phyloP scores from a whole-genome alignment of 1,140 invertebrate genomes.

The Eurytemora carolleeae region DNA sequence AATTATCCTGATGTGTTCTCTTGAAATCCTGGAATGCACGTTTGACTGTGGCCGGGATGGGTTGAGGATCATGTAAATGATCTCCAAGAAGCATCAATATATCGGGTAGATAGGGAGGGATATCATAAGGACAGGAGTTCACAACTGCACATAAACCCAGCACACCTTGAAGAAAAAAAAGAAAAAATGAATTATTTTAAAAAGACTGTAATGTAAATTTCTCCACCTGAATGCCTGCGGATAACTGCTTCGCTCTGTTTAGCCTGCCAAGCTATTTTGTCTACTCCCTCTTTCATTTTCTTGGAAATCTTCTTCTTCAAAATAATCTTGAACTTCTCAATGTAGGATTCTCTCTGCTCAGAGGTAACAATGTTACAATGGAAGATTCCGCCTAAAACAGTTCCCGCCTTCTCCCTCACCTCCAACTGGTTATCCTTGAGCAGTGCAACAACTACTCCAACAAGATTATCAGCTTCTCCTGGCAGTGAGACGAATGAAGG shows the following conservation, averaged over 20 bases:
- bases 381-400: constrained; percentile 60
- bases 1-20: constrained; percentile 75
- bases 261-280: not conserved
- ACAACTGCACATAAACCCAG: constrained; percentile 73
- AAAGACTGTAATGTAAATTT: not conserved
- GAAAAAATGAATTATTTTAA: not conserved
- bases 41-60: constrained; percentile 51
- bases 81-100: constrained; percentile 54
- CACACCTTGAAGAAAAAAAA: constrained; percentile 34
- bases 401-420: constrained; percentile 54
- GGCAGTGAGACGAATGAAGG: constrained; percentile 20
- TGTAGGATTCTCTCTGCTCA: constrained; percentile 26
- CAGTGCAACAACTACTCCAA: constrained; percentile 38
- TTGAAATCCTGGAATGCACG: constrained; percentile 59
- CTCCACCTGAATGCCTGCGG: not conserved
- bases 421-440: constrained; percentile 48
- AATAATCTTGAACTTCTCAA: constrained; percentile 22
- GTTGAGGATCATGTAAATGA: constrained; percentile 69
- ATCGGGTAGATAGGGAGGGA: constrained; percentile 59
- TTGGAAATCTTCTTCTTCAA: constrained; percentile 4
- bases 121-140: constrained; percentile 67
- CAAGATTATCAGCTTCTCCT: constrained; percentile 28
- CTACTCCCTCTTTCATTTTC: not conserved
- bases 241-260: not conserved
- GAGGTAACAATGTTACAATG: constrained; percentile 51